These are phyloP conservation scores for Lottia scabra DNA, from an alignment of 2,888 invertebrate species.

Conservation along the genomic window DNA sequence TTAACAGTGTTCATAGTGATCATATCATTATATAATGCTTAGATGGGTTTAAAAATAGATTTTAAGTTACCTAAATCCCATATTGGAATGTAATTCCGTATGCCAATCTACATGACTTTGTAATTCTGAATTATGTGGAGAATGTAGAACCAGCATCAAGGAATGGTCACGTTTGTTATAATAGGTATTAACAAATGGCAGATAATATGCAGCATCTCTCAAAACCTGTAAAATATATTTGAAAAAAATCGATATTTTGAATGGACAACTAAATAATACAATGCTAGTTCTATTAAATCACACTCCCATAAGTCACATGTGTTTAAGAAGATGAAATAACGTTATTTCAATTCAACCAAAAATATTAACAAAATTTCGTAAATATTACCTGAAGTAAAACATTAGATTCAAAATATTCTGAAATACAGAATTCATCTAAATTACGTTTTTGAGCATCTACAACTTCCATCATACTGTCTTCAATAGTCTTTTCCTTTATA, in stretches of 20 bases:
- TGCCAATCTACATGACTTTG: slow-evolving; percentile 64
- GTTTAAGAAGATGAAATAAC: too few relatives aligned
- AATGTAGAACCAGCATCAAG: slow-evolving; percentile 64
- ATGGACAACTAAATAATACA: too few relatives aligned
- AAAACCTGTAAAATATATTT: slow-evolving; percentile 49
- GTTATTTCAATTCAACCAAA: too few relatives aligned
- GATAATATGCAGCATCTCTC: slow-evolving; percentile 54
- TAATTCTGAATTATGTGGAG: slow-evolving; percentile 58
- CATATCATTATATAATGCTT: too few relatives aligned
- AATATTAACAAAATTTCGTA: too few relatives aligned
- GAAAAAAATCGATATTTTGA: too few relatives aligned
- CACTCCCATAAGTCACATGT: too few relatives aligned
- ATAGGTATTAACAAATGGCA: slow-evolving; percentile 65
- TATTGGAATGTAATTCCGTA: slow-evolving; percentile 65
- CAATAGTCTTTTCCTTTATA: slow-evolving; percentile 45
- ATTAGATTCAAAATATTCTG: slow-evolving; percentile 65
- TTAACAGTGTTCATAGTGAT: too few relatives aligned
- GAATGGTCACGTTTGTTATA: slow-evolving; percentile 65
- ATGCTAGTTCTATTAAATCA: too few relatives aligned
- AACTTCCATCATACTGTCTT: slow-evolving; percentile 60
- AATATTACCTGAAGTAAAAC: slow-evolving; percentile 63
- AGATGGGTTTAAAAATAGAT: too few relatives aligned
- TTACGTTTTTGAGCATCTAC: slow-evolving; percentile 61
- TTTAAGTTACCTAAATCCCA: slow-evolving; percentile 65
- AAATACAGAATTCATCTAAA: slow-evolving; percentile 68